phyloP scores from a whole-genome alignment of 2,113 vertebrate species.

The Mesoclemmys tuberculata region DNA sequence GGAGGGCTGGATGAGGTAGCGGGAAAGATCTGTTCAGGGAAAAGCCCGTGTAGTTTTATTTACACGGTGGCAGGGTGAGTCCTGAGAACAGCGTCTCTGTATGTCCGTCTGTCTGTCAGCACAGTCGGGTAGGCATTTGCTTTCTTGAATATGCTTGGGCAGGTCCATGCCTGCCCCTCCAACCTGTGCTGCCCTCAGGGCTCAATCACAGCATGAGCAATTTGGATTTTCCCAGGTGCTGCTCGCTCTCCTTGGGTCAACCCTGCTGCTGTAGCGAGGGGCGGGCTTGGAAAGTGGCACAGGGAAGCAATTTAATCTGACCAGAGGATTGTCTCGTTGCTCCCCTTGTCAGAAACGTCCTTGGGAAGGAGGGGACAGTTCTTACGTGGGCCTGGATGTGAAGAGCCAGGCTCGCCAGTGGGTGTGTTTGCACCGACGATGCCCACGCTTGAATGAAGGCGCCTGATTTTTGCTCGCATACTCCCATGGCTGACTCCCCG shows the following conservation, averaged over 20 bases:
- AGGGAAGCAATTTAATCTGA: not conserved
- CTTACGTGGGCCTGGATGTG: not conserved
- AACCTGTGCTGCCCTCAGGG: not conserved
- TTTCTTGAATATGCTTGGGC: not conserved
- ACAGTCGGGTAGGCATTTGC: not conserved
- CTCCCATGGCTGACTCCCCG: not conserved
- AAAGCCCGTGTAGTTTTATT: not conserved
- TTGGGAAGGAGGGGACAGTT: not conserved
- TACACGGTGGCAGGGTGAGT: not conserved
- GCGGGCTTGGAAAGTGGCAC: not conserved
- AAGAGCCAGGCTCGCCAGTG: not conserved
- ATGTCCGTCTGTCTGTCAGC: not conserved
- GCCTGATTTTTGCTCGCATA: not conserved
- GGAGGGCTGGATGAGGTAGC: not conserved
- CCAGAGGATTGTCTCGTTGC: not conserved
- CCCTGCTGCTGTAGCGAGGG: not conserved
- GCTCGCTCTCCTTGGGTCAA: not conserved
- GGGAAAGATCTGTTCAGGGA: not conserved
- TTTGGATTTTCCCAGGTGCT: not conserved
- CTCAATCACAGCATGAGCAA: not conserved
- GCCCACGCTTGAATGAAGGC: not conserved
- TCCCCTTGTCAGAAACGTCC: not conserved
- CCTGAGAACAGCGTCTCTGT: not conserved
- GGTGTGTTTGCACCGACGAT: not conserved
- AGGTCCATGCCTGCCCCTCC: not conserved